Conservation (phyloP, 2,888 invertebrate genomes). For the Zygaena filipendulae region DNA sequence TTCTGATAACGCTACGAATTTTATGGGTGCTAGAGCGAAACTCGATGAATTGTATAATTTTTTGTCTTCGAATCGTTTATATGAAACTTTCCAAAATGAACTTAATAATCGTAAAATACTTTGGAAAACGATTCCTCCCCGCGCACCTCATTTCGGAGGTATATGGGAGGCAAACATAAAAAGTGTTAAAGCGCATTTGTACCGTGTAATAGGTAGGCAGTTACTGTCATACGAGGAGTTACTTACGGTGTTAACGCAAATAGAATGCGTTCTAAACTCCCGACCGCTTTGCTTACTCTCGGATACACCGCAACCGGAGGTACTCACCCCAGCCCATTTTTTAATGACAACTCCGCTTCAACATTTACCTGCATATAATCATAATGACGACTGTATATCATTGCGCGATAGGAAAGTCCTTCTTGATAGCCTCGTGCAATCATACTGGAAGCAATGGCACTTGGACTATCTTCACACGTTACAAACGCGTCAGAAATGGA, state of each 20-base stretch:
- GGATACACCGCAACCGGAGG: slow-evolving; percentile 2
- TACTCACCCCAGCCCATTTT: slow-evolving; percentile 1
- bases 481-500: too few species aligned
- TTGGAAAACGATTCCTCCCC: slow-evolving; percentile 4
- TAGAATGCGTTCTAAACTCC: slow-evolving; percentile 4
- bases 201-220: slow-evolving; percentile 2
- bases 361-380: slow-evolving; percentile 2
- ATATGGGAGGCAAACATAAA: slow-evolving; percentile 8
- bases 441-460: too few species aligned
- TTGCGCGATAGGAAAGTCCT: too few species aligned
- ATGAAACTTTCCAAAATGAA: too few species aligned
- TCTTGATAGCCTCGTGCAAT: too few species aligned
- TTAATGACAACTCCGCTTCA: slow-evolving; percentile 1
- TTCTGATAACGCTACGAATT: slow-evolving; percentile 11
- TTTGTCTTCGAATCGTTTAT: too few species aligned
- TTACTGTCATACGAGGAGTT: slow-evolving; percentile 4
- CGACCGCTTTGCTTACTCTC: slow-evolving; percentile 3
- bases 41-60: slow-evolving; percentile 3
- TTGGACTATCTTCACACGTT: too few species aligned
- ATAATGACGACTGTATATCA: not conserved
- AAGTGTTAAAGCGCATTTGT: slow-evolving; percentile 7
- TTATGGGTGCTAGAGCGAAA: slow-evolving; percentile 10
- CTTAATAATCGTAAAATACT: too few species aligned
- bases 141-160: slow-evolving; percentile 6
- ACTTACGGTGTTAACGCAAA: slow-evolving; percentile 3